Percentiles rank a stretch among this genome's conserved stretches.
Evolutionary conservation across 2,797 vertebrate genomes (phyloP).

Genomic region (Rachycentron canadum): DNA sequence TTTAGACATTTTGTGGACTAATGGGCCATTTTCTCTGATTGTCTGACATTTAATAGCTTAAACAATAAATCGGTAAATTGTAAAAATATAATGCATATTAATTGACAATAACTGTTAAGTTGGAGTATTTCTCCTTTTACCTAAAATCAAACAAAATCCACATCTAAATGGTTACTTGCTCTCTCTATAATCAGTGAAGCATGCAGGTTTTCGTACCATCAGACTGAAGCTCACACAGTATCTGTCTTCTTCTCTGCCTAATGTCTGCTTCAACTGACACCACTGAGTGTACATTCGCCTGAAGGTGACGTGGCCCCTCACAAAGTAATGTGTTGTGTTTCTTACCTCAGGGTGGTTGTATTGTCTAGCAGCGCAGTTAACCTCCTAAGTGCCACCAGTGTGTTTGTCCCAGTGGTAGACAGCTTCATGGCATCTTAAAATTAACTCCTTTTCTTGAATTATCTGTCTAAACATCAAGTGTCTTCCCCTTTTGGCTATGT

Average conservation of each 20-base stretch:
- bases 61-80: background rate
- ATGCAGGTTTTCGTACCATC: slow-evolving; percentile 8
- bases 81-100: background rate
- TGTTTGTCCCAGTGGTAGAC: slow-evolving; percentile 38
- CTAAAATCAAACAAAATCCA: slow-evolving; percentile 13
- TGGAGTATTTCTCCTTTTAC: background rate
- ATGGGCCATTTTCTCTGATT: background rate
- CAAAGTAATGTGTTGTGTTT: slow-evolving; percentile 33
- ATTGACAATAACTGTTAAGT: background rate
- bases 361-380: slow-evolving; percentile 38
- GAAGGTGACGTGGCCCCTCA: slow-evolving; percentile 41
- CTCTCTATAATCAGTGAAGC: background rate
- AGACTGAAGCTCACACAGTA: slow-evolving; percentile 6
- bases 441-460: slow-evolving; percentile 37
- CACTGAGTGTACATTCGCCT: slow-evolving; percentile 7
- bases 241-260: slow-evolving; percentile 23
- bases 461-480: slow-evolving; percentile 32
- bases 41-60: background rate
- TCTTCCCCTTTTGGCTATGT: slow-evolving; percentile 16
- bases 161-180: background rate
- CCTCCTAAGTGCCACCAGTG: slow-evolving; percentile 50
- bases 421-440: slow-evolving; percentile 50
- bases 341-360: slow-evolving; percentile 29
- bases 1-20: background rate
- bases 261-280: slow-evolving; percentile 27